These are phyloP conservation scores for Serripes groenlandicus DNA, from an alignment of 2,888 invertebrate species.

Conservation along the genomic window DNA sequence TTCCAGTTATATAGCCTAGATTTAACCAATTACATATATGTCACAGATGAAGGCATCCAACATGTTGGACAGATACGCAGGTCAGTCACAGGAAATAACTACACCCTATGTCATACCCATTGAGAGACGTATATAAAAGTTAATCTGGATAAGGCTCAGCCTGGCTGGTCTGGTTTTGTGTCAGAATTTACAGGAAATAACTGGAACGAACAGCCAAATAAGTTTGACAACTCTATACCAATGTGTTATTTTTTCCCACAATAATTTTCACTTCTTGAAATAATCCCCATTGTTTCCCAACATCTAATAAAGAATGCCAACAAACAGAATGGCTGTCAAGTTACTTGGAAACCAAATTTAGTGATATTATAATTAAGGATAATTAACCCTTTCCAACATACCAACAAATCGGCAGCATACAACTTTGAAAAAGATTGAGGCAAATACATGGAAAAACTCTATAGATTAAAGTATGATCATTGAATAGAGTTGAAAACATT, in stretches of 20 bases:
- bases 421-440: too few species aligned
- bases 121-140: neutral
- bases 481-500: too few species aligned
- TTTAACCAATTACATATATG: slow-evolving; percentile 83
- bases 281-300: too few species aligned
- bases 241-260: neutral
- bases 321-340: too few species aligned
- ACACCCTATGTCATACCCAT: neutral
- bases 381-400: too few species aligned
- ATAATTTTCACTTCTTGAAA: neutral
- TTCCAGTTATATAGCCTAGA: slow-evolving; percentile 80
- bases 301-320: too few species aligned
- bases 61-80: slow-evolving; percentile 79
- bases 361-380: too few species aligned
- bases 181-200: neutral
- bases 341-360: too few species aligned
- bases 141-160: too few species aligned
- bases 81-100: slow-evolving; percentile 64
- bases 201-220: neutral
- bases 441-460: too few species aligned
- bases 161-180: neutral
- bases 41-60: slow-evolving; percentile 80
- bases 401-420: too few species aligned
- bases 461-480: too few species aligned
- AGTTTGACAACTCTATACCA: neutral